A percentile compares a stretch with the other conserved stretches of the same genome.
These are phyloP conservation scores for Holacanthus passer DNA, from an alignment of 2,113 vertebrate genomes.

Conservation along the genomic window DNA sequence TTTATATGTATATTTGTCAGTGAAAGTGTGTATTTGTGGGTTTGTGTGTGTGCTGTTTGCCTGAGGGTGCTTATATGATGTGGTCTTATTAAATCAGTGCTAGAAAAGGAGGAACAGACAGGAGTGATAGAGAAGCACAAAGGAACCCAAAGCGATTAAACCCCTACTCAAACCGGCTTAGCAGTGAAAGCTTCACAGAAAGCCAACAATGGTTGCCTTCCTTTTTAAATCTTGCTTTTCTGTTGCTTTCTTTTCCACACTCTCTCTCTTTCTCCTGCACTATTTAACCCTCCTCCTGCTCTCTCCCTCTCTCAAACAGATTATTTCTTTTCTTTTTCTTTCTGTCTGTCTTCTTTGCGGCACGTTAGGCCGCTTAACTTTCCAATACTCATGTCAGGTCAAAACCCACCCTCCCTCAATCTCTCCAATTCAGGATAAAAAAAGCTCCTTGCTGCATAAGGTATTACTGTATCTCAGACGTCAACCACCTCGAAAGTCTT, in stretches of 20 bases:
- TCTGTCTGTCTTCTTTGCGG: slow-evolving; percentile 70
- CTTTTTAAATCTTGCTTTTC: slow-evolving; percentile 63
- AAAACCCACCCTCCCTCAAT: slow-evolving; percentile 44
- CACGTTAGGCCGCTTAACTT: slow-evolving; percentile 81
- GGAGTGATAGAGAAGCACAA: slow-evolving; percentile 77
- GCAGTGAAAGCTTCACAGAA: slow-evolving; percentile 70
- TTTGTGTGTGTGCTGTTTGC: slow-evolving; percentile 58
- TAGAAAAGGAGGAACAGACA: slow-evolving; percentile 72
- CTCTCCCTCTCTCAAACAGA: slow-evolving; percentile 69
- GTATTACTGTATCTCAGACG: slow-evolving; percentile 67
- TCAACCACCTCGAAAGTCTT: slow-evolving; percentile 60
- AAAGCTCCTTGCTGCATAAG: slow-evolving; percentile 50
- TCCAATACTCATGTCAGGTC: slow-evolving; percentile 74
- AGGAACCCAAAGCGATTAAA: slow-evolving; percentile 80
- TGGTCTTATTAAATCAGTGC: slow-evolving; percentile 76
- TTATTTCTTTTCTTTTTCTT: slow-evolving; percentile 74
- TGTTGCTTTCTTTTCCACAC: slow-evolving; percentile 47
- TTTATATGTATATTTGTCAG: slow-evolving; percentile 12
- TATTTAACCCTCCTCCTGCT: slow-evolving; percentile 63
- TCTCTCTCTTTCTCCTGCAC: slow-evolving; percentile 26
- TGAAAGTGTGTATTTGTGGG: slow-evolving; percentile 48
- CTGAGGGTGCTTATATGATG: slow-evolving; percentile 52
- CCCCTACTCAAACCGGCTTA: slow-evolving; percentile 81
- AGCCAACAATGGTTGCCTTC: slow-evolving; percentile 77
- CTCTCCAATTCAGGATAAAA: slow-evolving; percentile 60